Percentiles rank a stretch among this genome's conserved stretches.
phyloP scores from a whole-genome alignment of 2,113 vertebrate species.

The Salminus brasiliensis region DNA sequence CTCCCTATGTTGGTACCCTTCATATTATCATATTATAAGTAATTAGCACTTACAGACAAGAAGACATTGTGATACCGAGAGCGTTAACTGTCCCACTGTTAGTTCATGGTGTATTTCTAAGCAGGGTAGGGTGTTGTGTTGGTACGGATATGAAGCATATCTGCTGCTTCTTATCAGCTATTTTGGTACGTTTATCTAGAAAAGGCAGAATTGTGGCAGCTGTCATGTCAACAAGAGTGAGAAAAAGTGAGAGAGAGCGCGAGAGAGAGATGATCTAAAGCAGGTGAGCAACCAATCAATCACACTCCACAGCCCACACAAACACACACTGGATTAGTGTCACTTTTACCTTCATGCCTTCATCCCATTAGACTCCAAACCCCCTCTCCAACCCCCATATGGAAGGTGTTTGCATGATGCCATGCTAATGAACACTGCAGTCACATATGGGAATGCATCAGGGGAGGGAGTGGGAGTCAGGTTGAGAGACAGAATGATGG shows the following conservation, averaged over 20 bases:
- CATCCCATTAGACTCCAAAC: not conserved
- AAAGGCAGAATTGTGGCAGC: too few relatives aligned
- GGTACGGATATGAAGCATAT: too few relatives aligned
- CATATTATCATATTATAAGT: too few relatives aligned
- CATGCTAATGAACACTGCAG: slow-evolving; percentile 3
- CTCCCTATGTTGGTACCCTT: too few relatives aligned
- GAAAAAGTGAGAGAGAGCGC: too few relatives aligned
- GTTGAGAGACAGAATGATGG: not conserved
- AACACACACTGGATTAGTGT: not conserved
- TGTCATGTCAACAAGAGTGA: not conserved
- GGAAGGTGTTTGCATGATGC: slow-evolving; percentile 5
- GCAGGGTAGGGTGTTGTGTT: too few relatives aligned
- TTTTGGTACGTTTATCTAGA: too few relatives aligned
- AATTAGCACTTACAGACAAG: too few relatives aligned
- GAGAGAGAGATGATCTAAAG: not conserved
- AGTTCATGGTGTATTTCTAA: too few relatives aligned
- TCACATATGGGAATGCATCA: slow-evolving; percentile 14
- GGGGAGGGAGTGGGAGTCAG: not conserved
- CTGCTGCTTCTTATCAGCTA: too few relatives aligned
- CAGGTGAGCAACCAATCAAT: not conserved
- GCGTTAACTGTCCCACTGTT: too few relatives aligned
- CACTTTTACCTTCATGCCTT: not conserved
- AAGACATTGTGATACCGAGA: too few relatives aligned
- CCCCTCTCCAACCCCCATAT: not conserved
- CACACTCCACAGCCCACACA: not conserved